These are phyloP conservation scores for Stichodactyla mertensii DNA, from an alignment of 64 coral and sea anemone genomes.

Conservation along the genomic window DNA sequence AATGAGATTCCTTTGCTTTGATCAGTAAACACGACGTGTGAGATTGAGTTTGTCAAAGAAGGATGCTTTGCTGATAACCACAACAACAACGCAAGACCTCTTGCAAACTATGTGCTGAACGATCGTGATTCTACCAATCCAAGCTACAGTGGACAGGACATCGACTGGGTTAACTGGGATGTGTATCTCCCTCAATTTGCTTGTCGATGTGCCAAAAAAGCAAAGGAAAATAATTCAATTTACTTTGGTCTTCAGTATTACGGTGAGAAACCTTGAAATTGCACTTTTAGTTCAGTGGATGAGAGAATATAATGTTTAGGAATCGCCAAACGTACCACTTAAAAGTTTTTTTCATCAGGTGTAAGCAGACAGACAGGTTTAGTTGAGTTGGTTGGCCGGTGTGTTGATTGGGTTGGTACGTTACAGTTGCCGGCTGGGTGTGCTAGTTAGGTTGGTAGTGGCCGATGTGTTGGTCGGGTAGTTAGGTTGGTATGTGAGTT, in stretches of 20 bases:
- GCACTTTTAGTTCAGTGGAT: not conserved
- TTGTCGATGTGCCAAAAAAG: constrained; percentile 59
- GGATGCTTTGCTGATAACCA: constrained; percentile 34
- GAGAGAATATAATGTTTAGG: not conserved
- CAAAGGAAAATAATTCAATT: constrained; percentile 7
- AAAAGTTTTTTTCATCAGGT: no score
- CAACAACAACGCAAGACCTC: not conserved
- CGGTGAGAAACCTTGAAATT: constrained; percentile 10
- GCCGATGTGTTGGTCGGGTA: not conserved
- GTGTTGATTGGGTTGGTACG: no score
- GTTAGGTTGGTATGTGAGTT: no score
- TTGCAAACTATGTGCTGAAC: constrained; percentile 61
- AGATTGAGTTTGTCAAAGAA: constrained; percentile 20
- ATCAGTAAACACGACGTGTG: constrained; percentile 14
- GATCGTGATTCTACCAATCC: constrained; percentile 23
- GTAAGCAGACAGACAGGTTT: not conserved
- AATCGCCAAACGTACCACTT: no score
- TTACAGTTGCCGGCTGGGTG: no score
- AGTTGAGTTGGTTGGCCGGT: not conserved
- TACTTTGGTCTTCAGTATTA: constrained; percentile 70
- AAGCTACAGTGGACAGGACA: constrained; percentile 35
- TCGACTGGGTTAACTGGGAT: constrained; percentile 67
- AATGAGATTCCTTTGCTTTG: not conserved
- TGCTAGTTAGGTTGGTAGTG: not conserved
- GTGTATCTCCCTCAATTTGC: constrained; percentile 32